Conservation (phyloP, 1,140 invertebrate species). For the Fragariocoptes setiger region DNA sequence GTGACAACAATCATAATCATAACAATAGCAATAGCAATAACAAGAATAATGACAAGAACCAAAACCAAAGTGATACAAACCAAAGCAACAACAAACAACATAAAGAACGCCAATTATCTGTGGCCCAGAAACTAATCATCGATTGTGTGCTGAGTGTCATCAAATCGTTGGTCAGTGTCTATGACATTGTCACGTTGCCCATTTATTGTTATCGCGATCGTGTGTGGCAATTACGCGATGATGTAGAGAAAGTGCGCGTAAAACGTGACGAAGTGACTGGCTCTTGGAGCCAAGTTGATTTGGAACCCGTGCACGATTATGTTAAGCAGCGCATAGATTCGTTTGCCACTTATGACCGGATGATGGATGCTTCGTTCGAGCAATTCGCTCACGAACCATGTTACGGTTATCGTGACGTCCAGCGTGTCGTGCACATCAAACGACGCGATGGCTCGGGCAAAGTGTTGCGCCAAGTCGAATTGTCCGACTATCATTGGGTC, state of each 20-base stretch:
- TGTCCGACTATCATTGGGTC: slow-evolving; percentile 7
- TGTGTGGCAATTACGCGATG: slow-evolving; percentile 2
- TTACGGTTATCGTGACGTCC: slow-evolving; percentile 57
- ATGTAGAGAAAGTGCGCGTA: background rate
- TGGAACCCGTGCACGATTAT: background rate
- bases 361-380: background rate
- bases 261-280: background rate
- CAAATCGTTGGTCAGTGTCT: slow-evolving; percentile 15
- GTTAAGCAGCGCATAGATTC: background rate
- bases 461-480: background rate
- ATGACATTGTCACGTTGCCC: background rate
- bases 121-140: background rate
- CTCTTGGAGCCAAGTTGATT: background rate
- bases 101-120: background rate
- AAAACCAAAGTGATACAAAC: no score
- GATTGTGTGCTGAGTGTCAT: slow-evolving; percentile 12
- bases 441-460: slow-evolving; percentile 33
- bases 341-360: background rate
- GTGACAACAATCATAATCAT: no score
- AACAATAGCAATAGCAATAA: no score
- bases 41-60: no score
- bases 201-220: background rate
- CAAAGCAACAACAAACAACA: background rate
- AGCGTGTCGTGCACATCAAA: slow-evolving; percentile 64
- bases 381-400: slow-evolving; percentile 23